Evolutionary conservation across 2,113 vertebrate species (phyloP).

Genomic region (Trogon melanurus): DNA sequence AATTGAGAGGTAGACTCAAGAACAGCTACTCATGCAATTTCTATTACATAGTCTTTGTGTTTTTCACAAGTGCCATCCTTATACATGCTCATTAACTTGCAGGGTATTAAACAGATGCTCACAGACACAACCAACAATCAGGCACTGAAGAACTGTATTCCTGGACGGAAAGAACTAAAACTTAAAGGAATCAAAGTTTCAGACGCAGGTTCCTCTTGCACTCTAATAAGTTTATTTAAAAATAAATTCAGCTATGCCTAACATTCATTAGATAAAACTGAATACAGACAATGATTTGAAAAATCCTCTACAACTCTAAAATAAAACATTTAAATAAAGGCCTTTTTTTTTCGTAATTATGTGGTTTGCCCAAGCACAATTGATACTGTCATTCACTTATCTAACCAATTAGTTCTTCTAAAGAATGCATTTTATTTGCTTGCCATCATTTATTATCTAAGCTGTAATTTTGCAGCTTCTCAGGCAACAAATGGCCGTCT

Average conservation of each 20-base stretch:
- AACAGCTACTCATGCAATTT: background rate
- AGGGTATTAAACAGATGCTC: background rate
- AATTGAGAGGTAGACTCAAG: background rate
- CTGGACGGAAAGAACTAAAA: background rate
- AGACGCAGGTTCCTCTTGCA: background rate
- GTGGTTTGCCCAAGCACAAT: constrained; percentile 18
- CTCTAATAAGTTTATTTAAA: constrained; percentile 28
- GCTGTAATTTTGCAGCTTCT: constrained; percentile 65
- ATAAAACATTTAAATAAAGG: constrained; percentile 23
- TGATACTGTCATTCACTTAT: constrained; percentile 53
- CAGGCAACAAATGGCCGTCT: constrained; percentile 62
- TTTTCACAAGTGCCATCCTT: background rate
- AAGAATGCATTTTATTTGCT: constrained; percentile 67
- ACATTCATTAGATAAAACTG: background rate
- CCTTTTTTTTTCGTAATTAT: constrained; percentile 28
- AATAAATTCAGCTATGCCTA: background rate
- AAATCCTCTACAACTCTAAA: background rate
- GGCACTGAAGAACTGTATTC: background rate
- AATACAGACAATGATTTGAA: background rate
- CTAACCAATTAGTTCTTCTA: constrained; percentile 70
- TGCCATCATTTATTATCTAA: constrained; percentile 67
- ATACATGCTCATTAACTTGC: background rate
- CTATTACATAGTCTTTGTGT: background rate
- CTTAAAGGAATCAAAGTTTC: background rate
- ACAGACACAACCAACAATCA: background rate